phyloP scores from a whole-genome alignment of 2,888 invertebrate species.

The Germaria angustata region DNA sequence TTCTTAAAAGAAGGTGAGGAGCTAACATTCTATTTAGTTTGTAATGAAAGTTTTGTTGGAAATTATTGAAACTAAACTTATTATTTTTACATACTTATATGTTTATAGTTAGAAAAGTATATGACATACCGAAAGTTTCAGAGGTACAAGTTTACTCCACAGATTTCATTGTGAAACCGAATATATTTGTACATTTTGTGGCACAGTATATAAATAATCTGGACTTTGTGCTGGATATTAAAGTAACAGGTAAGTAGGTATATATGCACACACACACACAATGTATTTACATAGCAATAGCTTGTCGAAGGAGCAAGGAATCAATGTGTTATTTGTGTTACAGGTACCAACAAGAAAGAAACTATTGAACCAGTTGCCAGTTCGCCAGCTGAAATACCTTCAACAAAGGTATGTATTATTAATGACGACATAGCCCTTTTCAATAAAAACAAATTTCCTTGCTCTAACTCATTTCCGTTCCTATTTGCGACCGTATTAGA shows the following conservation, averaged over 20 bases:
- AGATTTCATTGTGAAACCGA: conserved; percentile 27
- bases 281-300: background rate
- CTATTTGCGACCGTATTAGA: too few relatives aligned
- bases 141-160: conserved; percentile 43
- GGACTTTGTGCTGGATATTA: conserved; percentile 45
- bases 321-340: background rate
- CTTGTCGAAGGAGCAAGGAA: background rate
- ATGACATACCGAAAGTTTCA: background rate
- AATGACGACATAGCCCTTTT: too few relatives aligned
- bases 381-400: background rate
- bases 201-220: conserved; percentile 49
- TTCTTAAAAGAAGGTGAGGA: conserved; percentile 27
- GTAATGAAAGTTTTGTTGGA: background rate
- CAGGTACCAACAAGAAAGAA: background rate
- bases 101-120: conserved; percentile 22
- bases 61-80: background rate
- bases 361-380: background rate
- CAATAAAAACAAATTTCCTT: too few relatives aligned
- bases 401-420: conserved; percentile 14
- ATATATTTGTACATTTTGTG: conserved; percentile 39
- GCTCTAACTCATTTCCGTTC: too few relatives aligned
- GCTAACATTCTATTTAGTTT: background rate
- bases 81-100: background rate
- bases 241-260: conserved; percentile 19
- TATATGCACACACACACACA: too few relatives aligned